Evolutionary conservation across 2,888 invertebrate species (phyloP).

Genomic region (Lingula anatina): DNA sequence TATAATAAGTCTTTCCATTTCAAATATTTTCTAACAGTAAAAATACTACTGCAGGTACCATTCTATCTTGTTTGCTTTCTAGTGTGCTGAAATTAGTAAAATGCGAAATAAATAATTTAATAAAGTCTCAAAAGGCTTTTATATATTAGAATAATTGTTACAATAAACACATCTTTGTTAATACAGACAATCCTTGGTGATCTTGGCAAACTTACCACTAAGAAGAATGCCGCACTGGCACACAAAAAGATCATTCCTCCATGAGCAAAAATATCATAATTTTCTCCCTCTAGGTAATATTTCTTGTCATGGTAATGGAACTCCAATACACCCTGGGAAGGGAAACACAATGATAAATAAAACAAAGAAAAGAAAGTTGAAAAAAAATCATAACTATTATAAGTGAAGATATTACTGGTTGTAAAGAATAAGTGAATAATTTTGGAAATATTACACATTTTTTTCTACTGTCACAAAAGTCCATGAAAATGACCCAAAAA

Average conservation of each 20-base stretch:
- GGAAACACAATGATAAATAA: conserved; percentile 3
- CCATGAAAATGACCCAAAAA: not conserved
- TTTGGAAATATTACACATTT: not conserved
- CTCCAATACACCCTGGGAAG: conserved; percentile 66
- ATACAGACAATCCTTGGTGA: not conserved
- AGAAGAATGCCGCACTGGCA: conserved; percentile 69
- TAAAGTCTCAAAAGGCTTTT: conserved; percentile 3
- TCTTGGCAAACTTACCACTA: conserved; percentile 57
- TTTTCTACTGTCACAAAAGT: not conserved
- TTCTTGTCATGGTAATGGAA: conserved; percentile 69
- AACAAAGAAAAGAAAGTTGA: not conserved
- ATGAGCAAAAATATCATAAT: conserved; percentile 70
- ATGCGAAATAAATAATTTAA: not conserved
- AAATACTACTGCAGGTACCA: not conserved
- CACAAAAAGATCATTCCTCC: conserved; percentile 83
- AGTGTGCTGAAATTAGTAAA: not conserved
- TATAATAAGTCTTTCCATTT: no score
- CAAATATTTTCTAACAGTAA: no score
- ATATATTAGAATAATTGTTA: not conserved
- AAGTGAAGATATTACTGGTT: no score
- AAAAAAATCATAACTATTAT: not conserved
- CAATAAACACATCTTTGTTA: not conserved
- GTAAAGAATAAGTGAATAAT: not conserved
- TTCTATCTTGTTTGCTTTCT: not conserved
- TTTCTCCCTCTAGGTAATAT: conserved; percentile 47